Evolutionary conservation across 2,888 invertebrate genomes (phyloP).

Genomic region (Electrophaes corylata): DNA sequence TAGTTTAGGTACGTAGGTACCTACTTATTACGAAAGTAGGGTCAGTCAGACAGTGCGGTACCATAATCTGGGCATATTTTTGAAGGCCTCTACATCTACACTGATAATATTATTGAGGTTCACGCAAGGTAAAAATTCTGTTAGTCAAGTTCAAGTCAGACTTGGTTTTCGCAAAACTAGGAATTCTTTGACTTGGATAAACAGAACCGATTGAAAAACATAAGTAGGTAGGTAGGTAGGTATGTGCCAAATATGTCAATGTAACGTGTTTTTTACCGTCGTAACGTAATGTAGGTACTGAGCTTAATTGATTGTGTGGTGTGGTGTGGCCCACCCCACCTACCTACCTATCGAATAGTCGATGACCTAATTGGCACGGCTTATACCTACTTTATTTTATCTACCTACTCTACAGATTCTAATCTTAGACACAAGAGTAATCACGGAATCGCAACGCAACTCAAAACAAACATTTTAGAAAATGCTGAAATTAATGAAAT

Average conservation of each 20-base stretch:
- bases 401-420: constrained; percentile 5
- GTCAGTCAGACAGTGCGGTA: not conserved
- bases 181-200: no score
- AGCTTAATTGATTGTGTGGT: not conserved
- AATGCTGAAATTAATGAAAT: not conserved
- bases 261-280: no score
- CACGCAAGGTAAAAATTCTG: no score
- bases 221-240: not conserved
- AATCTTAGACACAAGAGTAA: not conserved
- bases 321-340: not conserved
- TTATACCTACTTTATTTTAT: constrained; percentile 3
- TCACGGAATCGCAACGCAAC: not conserved
- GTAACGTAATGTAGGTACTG: no score
- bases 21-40: not conserved
- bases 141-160: not conserved
- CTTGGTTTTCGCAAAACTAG: not conserved
- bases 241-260: not conserved
- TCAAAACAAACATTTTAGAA: not conserved
- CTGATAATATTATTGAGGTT: no score
- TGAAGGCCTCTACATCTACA: no score
- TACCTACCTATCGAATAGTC: constrained; percentile 9
- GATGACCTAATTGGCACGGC: constrained; percentile 24
- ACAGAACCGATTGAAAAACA: no score
- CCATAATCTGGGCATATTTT: no score
- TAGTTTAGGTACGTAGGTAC: no score